These are phyloP conservation scores for Tichodroma muraria DNA, from an alignment of 2,113 vertebrate species.

Conservation along the genomic window DNA sequence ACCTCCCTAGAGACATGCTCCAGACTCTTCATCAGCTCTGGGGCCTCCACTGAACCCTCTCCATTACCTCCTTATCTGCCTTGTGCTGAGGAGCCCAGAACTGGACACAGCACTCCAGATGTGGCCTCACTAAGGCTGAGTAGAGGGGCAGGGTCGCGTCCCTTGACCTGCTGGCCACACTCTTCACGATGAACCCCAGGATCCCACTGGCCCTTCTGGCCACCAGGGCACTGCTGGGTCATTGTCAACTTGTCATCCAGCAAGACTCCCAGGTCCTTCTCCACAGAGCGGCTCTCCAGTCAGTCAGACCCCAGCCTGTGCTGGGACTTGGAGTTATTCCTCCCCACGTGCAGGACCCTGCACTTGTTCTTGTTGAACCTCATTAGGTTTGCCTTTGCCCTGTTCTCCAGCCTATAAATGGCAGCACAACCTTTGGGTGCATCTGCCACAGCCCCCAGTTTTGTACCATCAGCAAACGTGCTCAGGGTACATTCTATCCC, in stretches of 20 bases:
- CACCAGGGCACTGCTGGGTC: not conserved
- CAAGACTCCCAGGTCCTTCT: not conserved
- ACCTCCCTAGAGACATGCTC: not conserved
- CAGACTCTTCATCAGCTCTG: no score
- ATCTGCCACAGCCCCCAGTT: not conserved
- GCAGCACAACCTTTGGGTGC: not conserved
- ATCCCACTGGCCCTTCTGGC: not conserved
- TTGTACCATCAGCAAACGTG: no score
- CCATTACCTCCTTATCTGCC: not conserved
- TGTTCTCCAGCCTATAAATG: not conserved
- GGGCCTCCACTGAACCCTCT: not conserved
- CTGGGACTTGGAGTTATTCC: not conserved
- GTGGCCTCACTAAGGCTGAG: not conserved
- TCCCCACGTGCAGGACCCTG: not conserved
- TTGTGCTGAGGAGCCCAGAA: not conserved
- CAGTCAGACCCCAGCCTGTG: not conserved
- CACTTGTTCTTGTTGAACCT: not conserved
- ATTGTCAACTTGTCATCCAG: not conserved
- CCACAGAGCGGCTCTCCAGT: not conserved
- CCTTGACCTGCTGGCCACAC: not conserved
- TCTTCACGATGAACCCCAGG: not conserved
- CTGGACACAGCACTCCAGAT: not conserved
- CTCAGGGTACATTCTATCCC: not conserved
- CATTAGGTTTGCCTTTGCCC: not conserved
- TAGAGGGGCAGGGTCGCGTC: not conserved